Evolutionary conservation across 2,888 invertebrate species (phyloP), one percentile per base, ranked within the genome.

Genomic region (Imbricaverruca yamaguchii): DNA sequence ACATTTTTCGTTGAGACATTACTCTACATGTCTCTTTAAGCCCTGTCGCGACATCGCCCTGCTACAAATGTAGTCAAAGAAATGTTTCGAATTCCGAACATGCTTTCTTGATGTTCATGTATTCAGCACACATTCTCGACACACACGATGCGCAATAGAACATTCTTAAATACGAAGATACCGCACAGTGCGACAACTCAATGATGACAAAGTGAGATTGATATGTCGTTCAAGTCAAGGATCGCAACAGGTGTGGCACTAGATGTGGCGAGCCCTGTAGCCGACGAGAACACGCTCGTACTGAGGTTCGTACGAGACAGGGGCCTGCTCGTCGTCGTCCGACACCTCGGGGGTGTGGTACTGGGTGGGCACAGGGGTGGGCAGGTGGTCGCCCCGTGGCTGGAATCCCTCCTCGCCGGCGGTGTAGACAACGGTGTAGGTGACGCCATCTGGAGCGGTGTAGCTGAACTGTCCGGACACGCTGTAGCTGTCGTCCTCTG

Each of bases 401-500:
- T 21, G 63, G n/a, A 63, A 63, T 21, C 63, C 63, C 63, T n/a
- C 8, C 61, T 18, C 18, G 18, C 63, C 18, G 63, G 18, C 63
- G 18, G 63, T n/a, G 63, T 63, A 63, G n/a, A 63, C 63, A 13
- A 21, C 63, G n/a, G n/a, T 63, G 63, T 63, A 63, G 63, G 63
- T 63, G 63, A 63, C 63, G 63, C 63, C 63, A n/a, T 63, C 63
- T 9, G 63, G 63, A n/a, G 63, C n/a, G 21, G n/a, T n/a, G 63
- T 63, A n/a, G n/a, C 63, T 63, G n/a, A n/a, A 63, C 63, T 63
- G 63, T 21, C 13, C 63, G n/a, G 21, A n/a, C 21, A n/a, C 21
- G 63, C 63, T 63, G 63, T 63, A 61, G 61, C 13, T 61, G 63
- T 63, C 63, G n/a, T 63, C 63, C 63, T 63, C n/a, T n/a, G 63